phyloP scores from a whole-genome alignment of 2,888 invertebrate genomes.

The Hemistola chrysoprasaria region DNA sequence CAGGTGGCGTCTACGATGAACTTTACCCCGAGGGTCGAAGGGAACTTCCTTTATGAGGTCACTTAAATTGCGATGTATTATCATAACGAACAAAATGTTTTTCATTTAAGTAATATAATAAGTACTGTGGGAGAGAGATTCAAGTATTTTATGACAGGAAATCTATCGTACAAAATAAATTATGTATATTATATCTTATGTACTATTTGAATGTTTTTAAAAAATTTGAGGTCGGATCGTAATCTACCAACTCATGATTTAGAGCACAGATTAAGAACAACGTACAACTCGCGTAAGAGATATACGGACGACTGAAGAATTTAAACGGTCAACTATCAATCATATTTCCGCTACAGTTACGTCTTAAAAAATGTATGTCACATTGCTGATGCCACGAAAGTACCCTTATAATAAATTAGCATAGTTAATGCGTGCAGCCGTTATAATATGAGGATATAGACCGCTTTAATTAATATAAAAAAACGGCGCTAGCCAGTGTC shows the following conservation, averaged over 20 bases:
- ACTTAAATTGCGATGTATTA: constrained; percentile 28
- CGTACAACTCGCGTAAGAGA: constrained; percentile 39
- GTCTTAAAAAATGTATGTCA: constrained; percentile 77
- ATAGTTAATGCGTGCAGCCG: constrained; percentile 76
- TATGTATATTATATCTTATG: too few species aligned
- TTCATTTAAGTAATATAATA: neutral
- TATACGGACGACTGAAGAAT: constrained; percentile 53
- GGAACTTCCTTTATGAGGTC: constrained; percentile 34
- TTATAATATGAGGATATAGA: constrained; percentile 74
- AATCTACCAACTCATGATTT: constrained; percentile 42
- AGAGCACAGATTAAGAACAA: constrained; percentile 48
- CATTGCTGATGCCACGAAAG: constrained; percentile 76
- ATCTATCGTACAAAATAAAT: too few species aligned
- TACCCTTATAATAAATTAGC: constrained; percentile 80
- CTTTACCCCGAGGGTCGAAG: constrained; percentile 35
- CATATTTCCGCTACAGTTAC: constrained; percentile 79
- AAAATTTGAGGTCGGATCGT: too few species aligned
- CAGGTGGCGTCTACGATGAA: constrained; percentile 59
- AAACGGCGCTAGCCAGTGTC: constrained; percentile 65
- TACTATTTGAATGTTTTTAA: too few species aligned
- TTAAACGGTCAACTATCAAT: constrained; percentile 76
- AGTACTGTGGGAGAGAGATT: neutral
- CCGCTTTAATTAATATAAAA: constrained; percentile 72
- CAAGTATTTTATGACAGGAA: too few species aligned
- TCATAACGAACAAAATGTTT: constrained; percentile 18